Evolutionary conservation across 2,888 invertebrate genomes (phyloP).

Genomic region (Acanthococcus lagerstroemiae): DNA sequence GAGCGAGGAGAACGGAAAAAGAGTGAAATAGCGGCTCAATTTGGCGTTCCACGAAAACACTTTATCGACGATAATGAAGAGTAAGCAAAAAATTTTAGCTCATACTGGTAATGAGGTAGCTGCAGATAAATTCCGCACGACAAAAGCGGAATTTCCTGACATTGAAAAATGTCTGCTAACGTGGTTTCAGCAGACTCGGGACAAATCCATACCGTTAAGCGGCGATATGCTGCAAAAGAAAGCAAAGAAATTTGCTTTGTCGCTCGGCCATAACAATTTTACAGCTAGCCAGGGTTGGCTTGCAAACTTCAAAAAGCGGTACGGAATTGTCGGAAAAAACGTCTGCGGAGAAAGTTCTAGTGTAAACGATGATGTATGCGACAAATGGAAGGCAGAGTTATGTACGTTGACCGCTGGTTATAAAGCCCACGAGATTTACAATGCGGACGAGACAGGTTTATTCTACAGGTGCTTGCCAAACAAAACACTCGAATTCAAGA

Average conservation of each 20-base stretch:
- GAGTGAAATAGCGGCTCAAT: constrained; percentile 33
- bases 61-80: constrained; percentile 33
- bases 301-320: constrained; percentile 34
- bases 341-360: constrained; percentile 35
- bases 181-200: constrained; percentile 25
- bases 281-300: constrained; percentile 36
- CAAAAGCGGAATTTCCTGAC: constrained; percentile 28
- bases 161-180: constrained; percentile 32
- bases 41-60: constrained; percentile 33
- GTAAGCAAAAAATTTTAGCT: constrained; percentile 27
- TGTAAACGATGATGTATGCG: constrained; percentile 29
- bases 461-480: constrained; percentile 38
- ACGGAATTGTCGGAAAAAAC: constrained; percentile 36
- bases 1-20: constrained; percentile 23
- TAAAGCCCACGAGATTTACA: constrained; percentile 37
- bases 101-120: neutral
- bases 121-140: constrained; percentile 5
- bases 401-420: constrained; percentile 35
- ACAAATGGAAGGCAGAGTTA: constrained; percentile 33
- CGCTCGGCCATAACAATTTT: constrained; percentile 32
- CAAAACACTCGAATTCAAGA: constrained; percentile 37
- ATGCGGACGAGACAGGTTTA: constrained; percentile 38
- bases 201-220: constrained; percentile 23
- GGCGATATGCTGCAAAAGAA: constrained; percentile 33
- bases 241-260: constrained; percentile 33